Conservation (phyloP, 2,888 invertebrate genomes). For the Agrotis puta region DNA sequence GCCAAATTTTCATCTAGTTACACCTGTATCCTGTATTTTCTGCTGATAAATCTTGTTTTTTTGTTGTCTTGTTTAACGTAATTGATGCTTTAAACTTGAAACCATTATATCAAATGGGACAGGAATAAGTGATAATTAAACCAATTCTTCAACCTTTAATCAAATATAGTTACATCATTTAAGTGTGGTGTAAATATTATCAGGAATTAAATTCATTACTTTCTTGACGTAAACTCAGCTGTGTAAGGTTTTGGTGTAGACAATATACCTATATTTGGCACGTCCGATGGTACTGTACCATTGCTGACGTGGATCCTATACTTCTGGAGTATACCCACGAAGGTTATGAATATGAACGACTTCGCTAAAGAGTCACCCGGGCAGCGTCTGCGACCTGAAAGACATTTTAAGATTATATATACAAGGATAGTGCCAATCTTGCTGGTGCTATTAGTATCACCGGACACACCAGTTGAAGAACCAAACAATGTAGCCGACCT, state of each 20-base stretch:
- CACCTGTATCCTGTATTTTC: background rate
- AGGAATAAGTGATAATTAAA: conserved; percentile 16
- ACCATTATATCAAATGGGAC: background rate
- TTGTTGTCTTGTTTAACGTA: background rate
- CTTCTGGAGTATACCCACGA: conserved; percentile 91
- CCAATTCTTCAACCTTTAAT: conserved; percentile 25
- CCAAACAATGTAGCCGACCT: background rate
- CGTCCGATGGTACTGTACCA: conserved; percentile 77
- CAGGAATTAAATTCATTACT: conserved; percentile 17
- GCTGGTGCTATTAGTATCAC: no score
- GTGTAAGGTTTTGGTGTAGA: conserved; percentile 77
- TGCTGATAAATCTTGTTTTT: background rate
- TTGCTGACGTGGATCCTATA: conserved; percentile 79
- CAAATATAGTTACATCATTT: conserved; percentile 28
- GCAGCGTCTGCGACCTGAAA: conserved; percentile 92
- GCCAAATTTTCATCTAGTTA: background rate
- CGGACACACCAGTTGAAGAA: background rate
- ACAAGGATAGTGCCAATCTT: background rate
- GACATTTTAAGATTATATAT: conserved; percentile 39
- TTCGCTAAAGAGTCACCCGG: conserved; percentile 92
- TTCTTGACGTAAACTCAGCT: conserved; percentile 76
- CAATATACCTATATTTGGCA: conserved; percentile 79
- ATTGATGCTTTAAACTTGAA: background rate
- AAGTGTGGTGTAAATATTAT: conserved; percentile 6
- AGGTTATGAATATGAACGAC: conserved; percentile 91